Percentiles rank a stretch among this genome's conserved stretches.
These are phyloP conservation scores for Steatocranus sp. DNA, from an alignment of 2,797 vertebrate species.

Conservation along the genomic window DNA sequence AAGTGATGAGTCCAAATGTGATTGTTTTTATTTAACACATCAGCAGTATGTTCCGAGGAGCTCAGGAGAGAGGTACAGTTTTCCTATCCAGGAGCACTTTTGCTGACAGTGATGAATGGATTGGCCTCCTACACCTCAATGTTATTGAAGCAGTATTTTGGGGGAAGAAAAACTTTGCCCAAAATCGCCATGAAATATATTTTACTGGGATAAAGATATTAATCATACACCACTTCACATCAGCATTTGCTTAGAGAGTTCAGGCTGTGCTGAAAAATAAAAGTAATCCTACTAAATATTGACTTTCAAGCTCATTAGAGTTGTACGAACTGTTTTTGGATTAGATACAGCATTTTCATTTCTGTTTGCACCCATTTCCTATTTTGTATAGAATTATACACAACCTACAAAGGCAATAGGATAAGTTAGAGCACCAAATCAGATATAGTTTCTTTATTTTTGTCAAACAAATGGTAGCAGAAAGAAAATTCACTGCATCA, in stretches of 20 bases:
- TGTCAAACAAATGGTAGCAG: neutral
- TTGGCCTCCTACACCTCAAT: neutral
- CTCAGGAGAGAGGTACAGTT: neutral
- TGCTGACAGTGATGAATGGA: neutral
- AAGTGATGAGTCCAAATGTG: neutral
- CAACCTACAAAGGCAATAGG: neutral
- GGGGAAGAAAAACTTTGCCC: fast-evolving
- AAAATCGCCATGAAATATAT: neutral
- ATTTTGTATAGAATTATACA: neutral
- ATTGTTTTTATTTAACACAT: neutral
- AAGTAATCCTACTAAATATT: neutral
- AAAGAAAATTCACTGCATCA: neutral
- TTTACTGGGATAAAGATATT: neutral
- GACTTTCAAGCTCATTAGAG: neutral
- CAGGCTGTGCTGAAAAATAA: neutral
- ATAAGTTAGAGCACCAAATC: neutral
- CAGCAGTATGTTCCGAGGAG: neutral
- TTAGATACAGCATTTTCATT: neutral
- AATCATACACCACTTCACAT: neutral
- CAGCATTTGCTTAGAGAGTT: neutral
- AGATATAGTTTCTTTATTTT: neutral
- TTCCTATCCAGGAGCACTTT: neutral
- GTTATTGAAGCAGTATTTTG: neutral
- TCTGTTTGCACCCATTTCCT: neutral
- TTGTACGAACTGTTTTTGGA: neutral